Evolutionary conservation across 2,113 vertebrate genomes (phyloP).

Genomic region (Holacanthus passer): DNA sequence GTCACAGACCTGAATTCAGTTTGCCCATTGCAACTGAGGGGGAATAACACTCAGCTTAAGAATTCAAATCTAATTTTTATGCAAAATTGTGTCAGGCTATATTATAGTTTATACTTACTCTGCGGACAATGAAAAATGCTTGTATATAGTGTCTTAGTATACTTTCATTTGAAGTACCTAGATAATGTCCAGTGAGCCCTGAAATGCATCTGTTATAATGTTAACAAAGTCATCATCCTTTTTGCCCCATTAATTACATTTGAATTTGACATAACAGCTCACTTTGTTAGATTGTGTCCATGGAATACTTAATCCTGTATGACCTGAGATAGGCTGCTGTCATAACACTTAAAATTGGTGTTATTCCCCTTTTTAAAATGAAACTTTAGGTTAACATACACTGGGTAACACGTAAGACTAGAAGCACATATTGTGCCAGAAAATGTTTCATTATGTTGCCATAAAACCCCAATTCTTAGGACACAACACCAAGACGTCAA

Average conservation of each 20-base stretch:
- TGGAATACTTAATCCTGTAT: not conserved
- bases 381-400: slow-evolving; percentile 15
- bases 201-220: not conserved
- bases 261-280: not conserved
- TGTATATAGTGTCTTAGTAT: not conserved
- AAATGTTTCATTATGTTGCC: slow-evolving; percentile 22
- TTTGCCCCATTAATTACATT: not conserved
- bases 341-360: not conserved
- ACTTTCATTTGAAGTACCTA: not conserved
- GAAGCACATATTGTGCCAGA: slow-evolving; percentile 10
- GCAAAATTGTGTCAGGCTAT: not conserved
- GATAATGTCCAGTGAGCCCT: not conserved
- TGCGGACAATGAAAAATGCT: not conserved
- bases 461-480: not conserved
- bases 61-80: slow-evolving; percentile 32
- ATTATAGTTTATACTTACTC: not conserved
- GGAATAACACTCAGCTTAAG: slow-evolving; percentile 13
- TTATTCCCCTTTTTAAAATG: slow-evolving; percentile 27
- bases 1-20: slow-evolving; percentile 59
- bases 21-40: slow-evolving; percentile 28
- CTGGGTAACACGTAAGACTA: slow-evolving; percentile 14
- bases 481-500: slow-evolving; percentile 12
- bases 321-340: not conserved
- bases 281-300: slow-evolving; percentile 15
- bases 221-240: not conserved